A percentile compares a stretch with the other conserved stretches of the same genome.
Conservation (phyloP, 2,888 invertebrate species). For the Meteorus cinctellus region DNA sequence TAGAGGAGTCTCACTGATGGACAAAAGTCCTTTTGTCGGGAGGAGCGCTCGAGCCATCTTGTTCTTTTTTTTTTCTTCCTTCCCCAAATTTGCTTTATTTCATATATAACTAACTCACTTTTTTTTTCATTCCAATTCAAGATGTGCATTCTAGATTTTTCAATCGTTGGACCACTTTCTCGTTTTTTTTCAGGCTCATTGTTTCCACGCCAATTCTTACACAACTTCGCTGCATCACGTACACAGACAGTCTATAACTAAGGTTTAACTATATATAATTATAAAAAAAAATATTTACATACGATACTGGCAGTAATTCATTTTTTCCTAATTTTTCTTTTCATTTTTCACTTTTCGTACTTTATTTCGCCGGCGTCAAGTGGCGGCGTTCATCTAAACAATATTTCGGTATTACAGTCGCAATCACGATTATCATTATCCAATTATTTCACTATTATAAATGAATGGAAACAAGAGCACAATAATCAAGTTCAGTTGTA, state of each 20-base stretch:
- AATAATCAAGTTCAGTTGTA: neutral
- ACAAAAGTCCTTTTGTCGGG: conserved; percentile 46
- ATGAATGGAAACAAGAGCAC: neutral
- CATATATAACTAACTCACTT: conserved; percentile 32
- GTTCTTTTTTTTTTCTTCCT: conserved; percentile 37
- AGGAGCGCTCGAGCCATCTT: conserved; percentile 47
- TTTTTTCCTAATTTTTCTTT: conserved; percentile 45
- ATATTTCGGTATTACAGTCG: neutral
- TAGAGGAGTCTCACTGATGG: conserved; percentile 39
- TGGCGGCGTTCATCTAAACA: conserved; percentile 8
- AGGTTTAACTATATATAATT: conserved; percentile 54
- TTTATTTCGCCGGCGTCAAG: conserved; percentile 36
- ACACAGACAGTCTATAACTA: conserved; percentile 54
- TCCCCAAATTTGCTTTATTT: neutral
- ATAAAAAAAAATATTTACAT: conserved; percentile 62
- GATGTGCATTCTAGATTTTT: neutral
- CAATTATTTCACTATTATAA: conserved; percentile 2
- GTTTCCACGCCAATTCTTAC: conserved; percentile 36
- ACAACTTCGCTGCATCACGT: conserved; percentile 50
- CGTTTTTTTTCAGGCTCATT: conserved; percentile 37
- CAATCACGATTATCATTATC: neutral
- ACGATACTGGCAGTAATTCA: conserved; percentile 68
- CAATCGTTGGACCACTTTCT: conserved; percentile 22
- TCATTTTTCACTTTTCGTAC: neutral
- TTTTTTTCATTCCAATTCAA: conserved; percentile 27